Evolutionary conservation across 30 jellyfish, hydroid and myxozoan genomes (phyloP).

Genomic region (Hydra vulgaris): DNA sequence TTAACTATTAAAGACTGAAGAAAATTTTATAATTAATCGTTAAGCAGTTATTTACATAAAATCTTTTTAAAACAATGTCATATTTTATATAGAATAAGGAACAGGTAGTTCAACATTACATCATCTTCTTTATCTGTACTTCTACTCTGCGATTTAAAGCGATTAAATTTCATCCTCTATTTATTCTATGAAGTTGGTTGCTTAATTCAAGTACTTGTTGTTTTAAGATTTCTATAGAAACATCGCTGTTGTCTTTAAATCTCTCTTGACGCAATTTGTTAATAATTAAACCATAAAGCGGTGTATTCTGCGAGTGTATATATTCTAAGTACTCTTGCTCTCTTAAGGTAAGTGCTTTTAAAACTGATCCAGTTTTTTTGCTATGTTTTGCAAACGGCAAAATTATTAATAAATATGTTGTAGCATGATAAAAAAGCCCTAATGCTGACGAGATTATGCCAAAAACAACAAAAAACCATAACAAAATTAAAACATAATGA

Average conservation of each 20-base stretch:
- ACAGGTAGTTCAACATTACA: too few relatives aligned
- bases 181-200: not conserved
- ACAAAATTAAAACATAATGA: constrained; percentile 12
- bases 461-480: constrained; percentile 7
- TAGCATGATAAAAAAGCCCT: not conserved
- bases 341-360: constrained; percentile 6
- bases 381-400: not conserved
- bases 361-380: not conserved
- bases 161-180: not conserved
- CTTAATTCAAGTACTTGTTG: not conserved
- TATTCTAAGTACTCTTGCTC: constrained; percentile 15
- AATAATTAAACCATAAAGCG: constrained; percentile 1
- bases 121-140: too few relatives aligned
- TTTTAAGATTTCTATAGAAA: not conserved
- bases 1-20: too few relatives aligned
- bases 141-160: too few relatives aligned
- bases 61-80: too few relatives aligned
- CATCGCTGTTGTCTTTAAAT: not conserved
- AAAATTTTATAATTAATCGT: too few relatives aligned
- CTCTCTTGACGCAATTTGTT: not conserved
- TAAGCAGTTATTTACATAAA: too few relatives aligned
- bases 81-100: too few relatives aligned
- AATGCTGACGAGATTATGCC: constrained; percentile 1
- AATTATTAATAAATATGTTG: not conserved
- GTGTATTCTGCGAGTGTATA: not conserved